These are phyloP conservation scores for Acrocera orbiculus DNA, from an alignment of 2,888 invertebrate species.

Conservation along the genomic window DNA sequence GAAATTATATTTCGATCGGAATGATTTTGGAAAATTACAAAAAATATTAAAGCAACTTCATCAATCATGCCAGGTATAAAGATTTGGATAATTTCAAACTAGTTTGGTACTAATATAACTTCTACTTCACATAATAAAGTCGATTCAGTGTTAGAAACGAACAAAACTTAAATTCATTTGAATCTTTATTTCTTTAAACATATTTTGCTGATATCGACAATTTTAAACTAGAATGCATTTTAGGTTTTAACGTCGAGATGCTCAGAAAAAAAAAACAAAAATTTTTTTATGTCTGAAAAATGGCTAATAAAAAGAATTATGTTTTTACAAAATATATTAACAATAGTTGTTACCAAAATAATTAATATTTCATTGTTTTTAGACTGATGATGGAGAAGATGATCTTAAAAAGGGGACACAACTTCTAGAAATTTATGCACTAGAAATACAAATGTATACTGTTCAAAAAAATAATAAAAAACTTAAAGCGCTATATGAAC, in stretches of 20 bases:
- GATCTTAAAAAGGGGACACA: constrained; percentile 97
- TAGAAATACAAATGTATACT: constrained; percentile 99
- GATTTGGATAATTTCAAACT: too few species aligned
- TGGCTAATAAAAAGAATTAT: background rate
- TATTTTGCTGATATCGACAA: too few species aligned
- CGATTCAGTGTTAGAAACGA: too few species aligned
- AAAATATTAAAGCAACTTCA: constrained; percentile 95
- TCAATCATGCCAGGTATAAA: constrained; percentile 76
- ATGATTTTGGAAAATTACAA: constrained; percentile 83
- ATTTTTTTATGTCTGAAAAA: background rate
- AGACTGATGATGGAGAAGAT: constrained; percentile 95
- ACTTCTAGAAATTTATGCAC: constrained; percentile 90
- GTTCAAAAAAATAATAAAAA: constrained; percentile 99
- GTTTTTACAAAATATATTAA: too few species aligned
- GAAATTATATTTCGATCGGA: constrained; percentile 92
- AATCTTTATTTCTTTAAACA: too few species aligned
- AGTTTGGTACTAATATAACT: too few species aligned
- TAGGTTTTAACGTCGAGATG: too few species aligned
- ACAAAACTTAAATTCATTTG: too few species aligned
- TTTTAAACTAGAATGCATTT: too few species aligned
- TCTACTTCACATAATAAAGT: too few species aligned
- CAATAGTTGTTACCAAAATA: too few species aligned
- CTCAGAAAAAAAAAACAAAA: too few species aligned
- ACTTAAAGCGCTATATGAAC: constrained; percentile 88
- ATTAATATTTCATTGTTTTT: constrained; percentile 13